Conservation (phyloP, 1,140 invertebrate species). For the Polypedilum vanderplanki region DNA sequence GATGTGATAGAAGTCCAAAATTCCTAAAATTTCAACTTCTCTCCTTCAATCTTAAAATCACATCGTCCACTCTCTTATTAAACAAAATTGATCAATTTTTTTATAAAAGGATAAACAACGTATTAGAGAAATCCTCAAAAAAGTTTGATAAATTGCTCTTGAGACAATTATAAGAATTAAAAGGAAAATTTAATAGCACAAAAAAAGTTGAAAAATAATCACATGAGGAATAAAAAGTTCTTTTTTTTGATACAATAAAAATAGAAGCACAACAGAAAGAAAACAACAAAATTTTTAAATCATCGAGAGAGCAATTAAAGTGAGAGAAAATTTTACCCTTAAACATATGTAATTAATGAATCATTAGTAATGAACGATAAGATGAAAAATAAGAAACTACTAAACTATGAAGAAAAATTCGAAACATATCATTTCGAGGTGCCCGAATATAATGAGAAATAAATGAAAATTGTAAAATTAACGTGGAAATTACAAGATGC, state of each 20-base stretch:
- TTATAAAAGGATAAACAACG: too few species aligned
- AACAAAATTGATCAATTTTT: too few species aligned
- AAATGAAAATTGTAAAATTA: slow-evolving; percentile 15
- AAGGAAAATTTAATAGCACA: neutral
- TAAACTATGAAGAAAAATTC: neutral
- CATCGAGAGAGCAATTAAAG: slow-evolving; percentile 5
- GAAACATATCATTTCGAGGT: slow-evolving; percentile 27
- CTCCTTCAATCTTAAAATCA: too few species aligned
- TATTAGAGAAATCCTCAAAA: neutral
- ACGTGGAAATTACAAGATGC: neutral
- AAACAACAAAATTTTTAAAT: neutral
- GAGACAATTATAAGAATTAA: neutral
- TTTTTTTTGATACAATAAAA: slow-evolving; percentile 6
- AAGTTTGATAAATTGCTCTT: slow-evolving; percentile 7
- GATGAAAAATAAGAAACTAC: neutral
- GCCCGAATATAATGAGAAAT: slow-evolving; percentile 3
- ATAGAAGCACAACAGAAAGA: neutral
- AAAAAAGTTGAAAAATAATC: neutral
- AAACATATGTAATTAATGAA: slow-evolving; percentile 19
- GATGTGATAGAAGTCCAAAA: too few species aligned
- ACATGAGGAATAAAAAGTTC: neutral
- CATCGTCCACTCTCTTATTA: too few species aligned
- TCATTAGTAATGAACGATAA: slow-evolving; percentile 2
- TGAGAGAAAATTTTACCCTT: neutral
- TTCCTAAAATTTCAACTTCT: too few species aligned